These are phyloP conservation scores for Itoplectis maculator DNA, from an alignment of 2,888 invertebrate species.

Conservation along the genomic window DNA sequence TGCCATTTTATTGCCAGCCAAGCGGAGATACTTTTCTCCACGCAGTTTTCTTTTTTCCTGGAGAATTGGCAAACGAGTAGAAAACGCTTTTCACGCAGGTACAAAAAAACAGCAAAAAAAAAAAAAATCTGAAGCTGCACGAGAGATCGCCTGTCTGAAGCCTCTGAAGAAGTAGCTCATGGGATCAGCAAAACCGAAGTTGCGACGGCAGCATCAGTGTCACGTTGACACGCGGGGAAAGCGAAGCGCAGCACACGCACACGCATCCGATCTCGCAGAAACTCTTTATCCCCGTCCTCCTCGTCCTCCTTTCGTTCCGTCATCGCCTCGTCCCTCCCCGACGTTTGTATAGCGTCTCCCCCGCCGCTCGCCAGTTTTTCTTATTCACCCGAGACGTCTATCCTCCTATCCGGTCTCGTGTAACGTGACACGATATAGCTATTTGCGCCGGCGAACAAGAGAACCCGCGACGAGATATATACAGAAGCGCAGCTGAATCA, in stretches of 20 bases:
- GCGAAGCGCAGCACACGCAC: conserved; percentile 47
- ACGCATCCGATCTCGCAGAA: conserved; percentile 41
- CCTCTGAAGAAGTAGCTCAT: conserved; percentile 15
- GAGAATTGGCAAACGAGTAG: neutral
- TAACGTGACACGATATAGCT: conserved; percentile 1
- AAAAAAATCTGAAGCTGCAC: neutral
- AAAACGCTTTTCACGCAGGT: neutral
- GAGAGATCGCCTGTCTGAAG: neutral
- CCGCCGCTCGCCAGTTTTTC: neutral
- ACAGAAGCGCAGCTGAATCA: neutral
- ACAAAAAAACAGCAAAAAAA: neutral
- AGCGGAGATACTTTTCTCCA: neutral
- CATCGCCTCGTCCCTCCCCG: conserved; percentile 17
- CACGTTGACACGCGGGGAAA: conserved; percentile 50
- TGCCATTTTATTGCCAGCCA: no score
- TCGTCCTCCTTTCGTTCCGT: conserved; percentile 60
- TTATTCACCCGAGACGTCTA: conserved; percentile 3
- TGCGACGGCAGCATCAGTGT: conserved; percentile 30
- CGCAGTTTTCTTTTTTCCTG: neutral
- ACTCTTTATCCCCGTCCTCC: conserved; percentile 35
- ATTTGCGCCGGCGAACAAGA: conserved; percentile 1
- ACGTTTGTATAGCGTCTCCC: conserved; percentile 1
- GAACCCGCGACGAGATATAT: neutral
- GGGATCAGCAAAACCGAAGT: conserved; percentile 13
- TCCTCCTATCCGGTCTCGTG: conserved; percentile 3